Conservation (phyloP, 1,140 invertebrate species). For the Plutomurus gul region DNA sequence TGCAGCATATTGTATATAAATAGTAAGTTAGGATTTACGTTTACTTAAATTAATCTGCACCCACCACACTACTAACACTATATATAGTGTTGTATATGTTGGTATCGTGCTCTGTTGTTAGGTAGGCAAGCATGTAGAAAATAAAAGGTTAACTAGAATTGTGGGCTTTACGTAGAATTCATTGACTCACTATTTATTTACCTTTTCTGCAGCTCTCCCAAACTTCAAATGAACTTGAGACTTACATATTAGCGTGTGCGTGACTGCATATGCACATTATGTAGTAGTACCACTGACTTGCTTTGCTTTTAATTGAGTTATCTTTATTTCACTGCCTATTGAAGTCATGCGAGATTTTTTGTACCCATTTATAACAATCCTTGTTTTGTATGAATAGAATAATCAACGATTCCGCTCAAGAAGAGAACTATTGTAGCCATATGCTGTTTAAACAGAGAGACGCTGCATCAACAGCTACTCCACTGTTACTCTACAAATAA, state of each 20-base stretch:
- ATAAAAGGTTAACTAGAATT: not conserved
- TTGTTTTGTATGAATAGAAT: not conserved
- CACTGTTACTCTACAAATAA: too few relatives aligned
- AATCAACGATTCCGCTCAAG: not conserved
- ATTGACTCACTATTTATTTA: too few relatives aligned
- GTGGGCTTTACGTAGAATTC: not conserved
- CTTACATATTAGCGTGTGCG: not conserved
- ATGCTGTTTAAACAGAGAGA: too few relatives aligned
- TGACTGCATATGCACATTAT: too few relatives aligned
- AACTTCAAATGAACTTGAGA: constrained; percentile 13
- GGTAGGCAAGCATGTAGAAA: not conserved
- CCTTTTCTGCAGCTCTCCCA: too few relatives aligned
- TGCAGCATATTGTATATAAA: too few relatives aligned
- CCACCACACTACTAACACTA: too few relatives aligned
- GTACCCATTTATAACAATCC: not conserved
- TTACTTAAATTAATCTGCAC: too few relatives aligned
- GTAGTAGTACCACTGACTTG: too few relatives aligned
- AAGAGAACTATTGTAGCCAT: too few relatives aligned
- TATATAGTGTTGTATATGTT: not conserved
- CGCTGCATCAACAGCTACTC: too few relatives aligned
- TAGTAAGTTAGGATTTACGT: too few relatives aligned
- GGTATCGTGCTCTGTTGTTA: not conserved
- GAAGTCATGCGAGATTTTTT: not conserved
- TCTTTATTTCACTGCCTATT: not conserved
- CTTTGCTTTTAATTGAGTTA: not conserved